Conservation (phyloP, 2,888 invertebrate species). For the Nemotelus nigrinus region DNA sequence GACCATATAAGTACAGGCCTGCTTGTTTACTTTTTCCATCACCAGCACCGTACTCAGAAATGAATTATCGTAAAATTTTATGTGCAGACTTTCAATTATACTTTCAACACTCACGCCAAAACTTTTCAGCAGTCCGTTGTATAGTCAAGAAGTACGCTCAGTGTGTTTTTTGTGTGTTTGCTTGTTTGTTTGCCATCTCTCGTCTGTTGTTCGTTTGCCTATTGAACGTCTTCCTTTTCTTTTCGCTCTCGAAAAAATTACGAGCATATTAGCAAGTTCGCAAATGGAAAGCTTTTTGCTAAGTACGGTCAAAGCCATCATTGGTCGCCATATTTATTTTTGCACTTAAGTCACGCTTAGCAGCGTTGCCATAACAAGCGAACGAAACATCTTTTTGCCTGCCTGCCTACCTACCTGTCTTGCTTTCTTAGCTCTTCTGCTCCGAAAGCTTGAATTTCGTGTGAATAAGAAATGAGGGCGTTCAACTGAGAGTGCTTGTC, state of each 20-base stretch:
- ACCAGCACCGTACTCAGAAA: not conserved
- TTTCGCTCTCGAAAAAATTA: not conserved
- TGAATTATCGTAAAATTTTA: not conserved
- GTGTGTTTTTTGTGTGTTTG: not conserved
- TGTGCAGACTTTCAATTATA: not conserved
- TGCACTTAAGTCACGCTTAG: constrained; percentile 15
- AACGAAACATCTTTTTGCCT: not conserved
- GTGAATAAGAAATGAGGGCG: constrained; percentile 29
- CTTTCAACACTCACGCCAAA: not conserved
- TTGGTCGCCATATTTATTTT: constrained; percentile 12
- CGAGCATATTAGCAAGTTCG: not conserved
- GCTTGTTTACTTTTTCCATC: not conserved
- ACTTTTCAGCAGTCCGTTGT: not conserved
- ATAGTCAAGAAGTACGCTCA: not conserved
- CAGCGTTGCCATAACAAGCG: not conserved
- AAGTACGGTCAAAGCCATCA: constrained; percentile 3
- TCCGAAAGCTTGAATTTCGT: constrained; percentile 8
- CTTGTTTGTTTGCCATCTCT: not conserved
- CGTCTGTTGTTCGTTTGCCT: not conserved
- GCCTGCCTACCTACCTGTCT: no score
- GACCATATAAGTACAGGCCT: no score
- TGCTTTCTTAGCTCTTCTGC: not conserved
- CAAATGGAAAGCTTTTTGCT: not conserved
- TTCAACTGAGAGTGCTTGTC: constrained; percentile 22
- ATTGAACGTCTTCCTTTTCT: not conserved